These are phyloP conservation scores for Masticophis lateralis DNA, from an alignment of 2,797 vertebrate genomes.

Conservation along the genomic window DNA sequence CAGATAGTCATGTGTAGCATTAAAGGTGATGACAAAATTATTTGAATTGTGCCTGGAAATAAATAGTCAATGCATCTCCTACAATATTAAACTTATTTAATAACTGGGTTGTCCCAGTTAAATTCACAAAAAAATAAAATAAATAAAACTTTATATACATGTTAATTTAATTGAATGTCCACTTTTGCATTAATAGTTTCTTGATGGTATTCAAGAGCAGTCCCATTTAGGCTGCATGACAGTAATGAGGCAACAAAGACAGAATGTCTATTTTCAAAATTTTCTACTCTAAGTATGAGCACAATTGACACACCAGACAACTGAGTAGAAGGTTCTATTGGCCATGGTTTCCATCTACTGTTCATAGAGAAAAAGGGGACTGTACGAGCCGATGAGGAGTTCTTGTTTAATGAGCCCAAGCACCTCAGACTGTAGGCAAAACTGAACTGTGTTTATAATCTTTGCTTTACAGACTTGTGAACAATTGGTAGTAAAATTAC, in stretches of 20 bases:
- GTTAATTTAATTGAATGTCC: neutral
- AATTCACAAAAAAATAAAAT: neutral
- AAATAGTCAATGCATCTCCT: neutral
- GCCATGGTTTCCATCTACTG: neutral
- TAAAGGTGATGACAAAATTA: neutral
- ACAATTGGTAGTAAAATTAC: neutral
- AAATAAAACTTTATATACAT: neutral
- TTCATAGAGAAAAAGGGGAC: neutral
- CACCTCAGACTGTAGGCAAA: neutral
- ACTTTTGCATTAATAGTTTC: neutral
- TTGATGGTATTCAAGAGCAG: neutral
- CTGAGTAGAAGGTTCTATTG: neutral
- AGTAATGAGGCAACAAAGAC: neutral
- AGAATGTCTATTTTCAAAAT: neutral
- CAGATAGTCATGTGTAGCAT: neutral
- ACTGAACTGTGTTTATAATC: neutral
- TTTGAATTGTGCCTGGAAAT: neutral
- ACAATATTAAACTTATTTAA: neutral
- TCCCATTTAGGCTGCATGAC: neutral
- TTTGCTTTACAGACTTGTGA: neutral
- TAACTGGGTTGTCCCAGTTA: neutral
- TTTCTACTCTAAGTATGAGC: neutral
- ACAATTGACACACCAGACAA: neutral
- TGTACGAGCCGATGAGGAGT: neutral
- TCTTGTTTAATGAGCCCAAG: neutral